Conservation (phyloP, 2,113 vertebrate species). For the Sinocyclocheilus grahami region DNA sequence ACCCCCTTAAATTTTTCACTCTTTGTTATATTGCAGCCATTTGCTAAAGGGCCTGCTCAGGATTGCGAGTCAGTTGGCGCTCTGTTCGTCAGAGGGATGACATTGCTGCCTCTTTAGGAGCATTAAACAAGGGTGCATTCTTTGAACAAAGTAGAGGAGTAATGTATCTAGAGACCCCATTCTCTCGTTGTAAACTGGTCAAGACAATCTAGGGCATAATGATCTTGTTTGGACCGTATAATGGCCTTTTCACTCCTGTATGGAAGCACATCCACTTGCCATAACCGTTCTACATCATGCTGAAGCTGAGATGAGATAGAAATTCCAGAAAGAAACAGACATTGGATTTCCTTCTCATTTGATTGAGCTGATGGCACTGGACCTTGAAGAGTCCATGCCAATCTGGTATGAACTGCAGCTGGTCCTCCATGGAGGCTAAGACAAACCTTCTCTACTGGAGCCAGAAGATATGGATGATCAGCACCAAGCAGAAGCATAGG, state of each 20-base stretch:
- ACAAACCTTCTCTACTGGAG: not conserved
- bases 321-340: not conserved
- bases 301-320: not conserved
- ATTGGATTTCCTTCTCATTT: not conserved
- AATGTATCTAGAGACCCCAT: not conserved
- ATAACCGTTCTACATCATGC: not conserved
- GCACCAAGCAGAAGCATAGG: not conserved
- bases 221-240: not conserved
- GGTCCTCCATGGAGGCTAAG: not conserved
- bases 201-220: not conserved
- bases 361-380: not conserved
- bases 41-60: not conserved
- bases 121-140: not conserved
- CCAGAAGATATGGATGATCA: not conserved
- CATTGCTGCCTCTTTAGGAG: not conserved
- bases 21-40: too few species aligned
- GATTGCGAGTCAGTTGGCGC: not conserved
- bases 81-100: not conserved
- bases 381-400: not conserved
- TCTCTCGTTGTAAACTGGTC: not conserved
- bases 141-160: not conserved
- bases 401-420: conserved; percentile 1
- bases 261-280: not conserved
- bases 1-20: too few species aligned
- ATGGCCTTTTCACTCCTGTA: not conserved